These are phyloP conservation scores for Aleadryas rufinucha DNA, from an alignment of 2,113 vertebrate genomes.

Conservation along the genomic window DNA sequence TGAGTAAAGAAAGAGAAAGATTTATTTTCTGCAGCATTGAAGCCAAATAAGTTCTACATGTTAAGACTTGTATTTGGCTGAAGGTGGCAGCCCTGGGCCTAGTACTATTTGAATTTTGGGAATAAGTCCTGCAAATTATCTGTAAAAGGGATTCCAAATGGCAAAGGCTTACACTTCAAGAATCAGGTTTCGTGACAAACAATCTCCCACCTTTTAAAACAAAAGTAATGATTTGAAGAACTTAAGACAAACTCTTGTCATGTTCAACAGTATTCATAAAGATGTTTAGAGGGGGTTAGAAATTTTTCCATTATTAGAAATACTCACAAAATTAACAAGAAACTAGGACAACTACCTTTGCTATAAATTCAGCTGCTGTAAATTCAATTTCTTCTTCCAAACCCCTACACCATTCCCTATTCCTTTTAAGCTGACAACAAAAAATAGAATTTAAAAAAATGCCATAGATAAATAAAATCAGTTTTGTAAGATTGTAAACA, in stretches of 20 bases:
- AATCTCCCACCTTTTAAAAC: background rate
- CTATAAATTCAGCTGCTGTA: background rate
- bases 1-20: background rate
- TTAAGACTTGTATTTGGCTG: background rate
- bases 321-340: background rate
- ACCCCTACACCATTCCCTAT: background rate
- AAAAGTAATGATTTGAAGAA: background rate
- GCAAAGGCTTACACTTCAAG: background rate
- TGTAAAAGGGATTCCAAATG: background rate
- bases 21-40: background rate
- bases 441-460: background rate
- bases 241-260: background rate
- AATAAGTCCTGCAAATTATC: background rate
- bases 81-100: constrained; percentile 31
- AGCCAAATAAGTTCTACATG: background rate
- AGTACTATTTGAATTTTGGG: background rate
- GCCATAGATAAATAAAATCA: background rate
- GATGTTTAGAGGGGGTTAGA: background rate
- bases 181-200: background rate
- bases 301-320: background rate
- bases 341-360: background rate
- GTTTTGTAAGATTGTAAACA: background rate
- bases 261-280: background rate
- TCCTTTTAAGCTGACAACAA: background rate
- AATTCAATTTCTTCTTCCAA: background rate